Conservation (phyloP, 2,888 invertebrate species). For the Sesia bembeciformis region DNA sequence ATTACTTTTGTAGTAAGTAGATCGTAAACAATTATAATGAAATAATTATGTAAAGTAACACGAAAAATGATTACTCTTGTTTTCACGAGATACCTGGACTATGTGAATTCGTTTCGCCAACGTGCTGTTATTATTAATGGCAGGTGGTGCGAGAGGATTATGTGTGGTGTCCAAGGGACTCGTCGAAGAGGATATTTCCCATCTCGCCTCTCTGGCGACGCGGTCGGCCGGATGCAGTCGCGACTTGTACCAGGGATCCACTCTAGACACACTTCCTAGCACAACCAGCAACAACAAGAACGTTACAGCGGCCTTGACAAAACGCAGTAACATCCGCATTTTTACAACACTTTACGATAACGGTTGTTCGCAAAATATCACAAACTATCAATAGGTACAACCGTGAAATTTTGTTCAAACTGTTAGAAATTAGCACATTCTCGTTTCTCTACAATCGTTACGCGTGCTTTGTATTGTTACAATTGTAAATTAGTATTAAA, state of each 20-base stretch:
- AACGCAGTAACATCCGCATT: constrained; percentile 37
- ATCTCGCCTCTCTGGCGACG: constrained; percentile 8
- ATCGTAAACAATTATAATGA: too few species aligned
- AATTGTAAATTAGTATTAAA: too few species aligned
- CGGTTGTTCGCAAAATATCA: too few species aligned
- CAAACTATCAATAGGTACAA: too few species aligned
- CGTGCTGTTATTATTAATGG: neutral
- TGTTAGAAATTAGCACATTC: too few species aligned
- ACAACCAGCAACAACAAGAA: constrained; percentile 26
- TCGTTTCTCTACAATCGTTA: too few species aligned
- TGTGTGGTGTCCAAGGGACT: neutral
- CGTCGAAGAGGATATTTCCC: neutral
- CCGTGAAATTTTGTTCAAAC: too few species aligned
- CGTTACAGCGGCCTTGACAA: constrained; percentile 19
- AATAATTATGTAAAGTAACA: too few species aligned
- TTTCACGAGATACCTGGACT: constrained; percentile 11
- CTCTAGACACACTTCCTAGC: constrained; percentile 21
- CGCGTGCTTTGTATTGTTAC: too few species aligned
- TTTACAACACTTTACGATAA: neutral
- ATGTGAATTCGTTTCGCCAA: constrained; percentile 9
- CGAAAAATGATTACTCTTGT: too few species aligned
- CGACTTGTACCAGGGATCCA: constrained; percentile 6
- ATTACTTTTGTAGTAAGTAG: too few species aligned
- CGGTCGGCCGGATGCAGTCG: constrained; percentile 5
- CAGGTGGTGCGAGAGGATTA: neutral